These are phyloP conservation scores for Coecobrya sp. DNA, from an alignment of 2,888 invertebrate genomes.

Conservation along the genomic window DNA sequence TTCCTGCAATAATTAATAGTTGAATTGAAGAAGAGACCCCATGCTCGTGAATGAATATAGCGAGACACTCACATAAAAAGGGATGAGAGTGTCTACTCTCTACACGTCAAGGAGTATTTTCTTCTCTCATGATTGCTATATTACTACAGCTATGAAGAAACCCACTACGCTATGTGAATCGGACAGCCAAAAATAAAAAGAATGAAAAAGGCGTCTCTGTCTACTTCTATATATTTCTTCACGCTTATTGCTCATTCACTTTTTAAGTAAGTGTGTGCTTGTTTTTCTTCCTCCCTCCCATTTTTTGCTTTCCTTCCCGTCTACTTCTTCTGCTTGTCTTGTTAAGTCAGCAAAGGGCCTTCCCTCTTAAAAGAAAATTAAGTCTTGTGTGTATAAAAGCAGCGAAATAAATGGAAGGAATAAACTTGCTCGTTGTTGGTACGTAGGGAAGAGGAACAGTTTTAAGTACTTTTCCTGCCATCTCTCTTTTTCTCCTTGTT, in stretches of 20 bases:
- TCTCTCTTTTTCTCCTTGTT: neutral
- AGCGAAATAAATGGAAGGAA: slow-evolving; percentile 41
- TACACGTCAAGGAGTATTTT: slow-evolving; percentile 40
- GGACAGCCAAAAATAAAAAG: slow-evolving; percentile 17
- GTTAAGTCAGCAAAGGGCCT: neutral
- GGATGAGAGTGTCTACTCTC: neutral
- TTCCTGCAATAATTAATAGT: slow-evolving; percentile 52
- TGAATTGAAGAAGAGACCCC: slow-evolving; percentile 26
- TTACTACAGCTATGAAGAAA: neutral
- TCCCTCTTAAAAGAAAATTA: slow-evolving; percentile 45
- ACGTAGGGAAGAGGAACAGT: slow-evolving; percentile 12
- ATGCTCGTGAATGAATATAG: neutral
- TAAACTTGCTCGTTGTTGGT: slow-evolving; percentile 1
- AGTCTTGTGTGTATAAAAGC: slow-evolving; percentile 39
- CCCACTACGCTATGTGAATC: neutral
- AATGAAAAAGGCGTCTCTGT: slow-evolving; percentile 60
- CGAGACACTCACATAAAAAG: slow-evolving; percentile 3
- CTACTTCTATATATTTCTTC: slow-evolving; percentile 34
- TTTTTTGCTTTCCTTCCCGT: neutral
- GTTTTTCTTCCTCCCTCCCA: neutral
- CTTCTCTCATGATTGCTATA: neutral
- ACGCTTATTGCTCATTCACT: slow-evolving; percentile 55
- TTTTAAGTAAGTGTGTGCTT: slow-evolving; percentile 54
- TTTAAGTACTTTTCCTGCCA: slow-evolving; percentile 19
- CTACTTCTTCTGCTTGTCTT: slow-evolving; percentile 36